phyloP scores from a whole-genome alignment of 2,888 invertebrate genomes.

The Plagiodera versicolora region DNA sequence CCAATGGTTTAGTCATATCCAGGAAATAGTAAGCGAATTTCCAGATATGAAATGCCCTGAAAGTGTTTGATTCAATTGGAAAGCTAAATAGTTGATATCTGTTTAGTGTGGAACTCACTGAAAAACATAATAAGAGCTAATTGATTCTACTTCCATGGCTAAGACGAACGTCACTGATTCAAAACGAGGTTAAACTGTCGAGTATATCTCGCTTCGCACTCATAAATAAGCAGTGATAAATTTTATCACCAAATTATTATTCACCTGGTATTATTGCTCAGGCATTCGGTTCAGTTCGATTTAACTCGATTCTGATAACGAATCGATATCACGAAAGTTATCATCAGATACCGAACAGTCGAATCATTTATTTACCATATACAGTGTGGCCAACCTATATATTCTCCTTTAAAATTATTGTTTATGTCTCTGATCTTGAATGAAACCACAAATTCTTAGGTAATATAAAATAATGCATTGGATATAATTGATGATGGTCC shows the following conservation, averaged over 20 bases:
- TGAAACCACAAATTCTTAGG: no score
- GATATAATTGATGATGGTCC: no score
- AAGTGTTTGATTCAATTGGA: conserved; percentile 21
- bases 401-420: no score
- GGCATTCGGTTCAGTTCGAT: background rate
- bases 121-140: no score
- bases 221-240: conserved; percentile 28
- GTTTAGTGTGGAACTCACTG: conserved; percentile 55
- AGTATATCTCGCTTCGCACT: conserved; percentile 23
- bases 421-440: no score
- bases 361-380: no score
- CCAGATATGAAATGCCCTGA: conserved; percentile 64
- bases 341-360: background rate
- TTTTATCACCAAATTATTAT: conserved; percentile 25
- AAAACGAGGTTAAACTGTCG: conserved; percentile 28
- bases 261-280: background rate
- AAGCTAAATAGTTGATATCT: background rate
- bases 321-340: background rate
- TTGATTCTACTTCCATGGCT: no score
- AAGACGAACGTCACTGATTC: conserved; percentile 2
- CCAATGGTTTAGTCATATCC: conserved; percentile 64
- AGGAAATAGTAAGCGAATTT: conserved; percentile 62
- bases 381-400: no score
- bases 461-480: no score
- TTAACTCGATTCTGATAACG: conserved; percentile 6